Base-by-base conservation (phyloP, 2,797 vertebrate species). In the Hapalemur alaotrensis region DNA sequence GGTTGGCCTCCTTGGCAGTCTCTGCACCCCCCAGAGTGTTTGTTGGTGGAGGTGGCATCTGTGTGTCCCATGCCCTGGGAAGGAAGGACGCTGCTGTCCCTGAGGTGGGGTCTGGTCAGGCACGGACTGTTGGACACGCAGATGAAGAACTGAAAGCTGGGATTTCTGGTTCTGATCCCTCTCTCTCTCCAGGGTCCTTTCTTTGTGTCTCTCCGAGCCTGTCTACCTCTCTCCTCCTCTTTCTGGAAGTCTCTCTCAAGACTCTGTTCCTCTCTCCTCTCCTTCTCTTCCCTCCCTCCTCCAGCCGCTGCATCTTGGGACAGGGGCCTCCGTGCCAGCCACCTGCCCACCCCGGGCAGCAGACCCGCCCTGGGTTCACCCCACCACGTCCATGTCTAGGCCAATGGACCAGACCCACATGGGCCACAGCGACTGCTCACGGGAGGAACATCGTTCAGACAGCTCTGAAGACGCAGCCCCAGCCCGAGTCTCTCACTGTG, bases 41-140 rank as follows among this genome's bases (percentile, higher is more conserved):
- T 25, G 48, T 20, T 67, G 17, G n/a, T 35, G n/a, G 65, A 67
- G 17, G 17, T 4, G 67, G 35, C 5, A 5, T 41, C 35, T 22
- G 63, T 17, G 10, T 11, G 11, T 54, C 38, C 23, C 7, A 12
- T 83, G 43, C 48, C n/a, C 87, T 75, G 87, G 72, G 28, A 73
- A 2, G 30, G 14, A 63, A 17, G 25, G 43, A 15, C 28, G 2
- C 14, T 63, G 30, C 30, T 32, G 13, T 63, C 61, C 61, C 61
- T 3, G 15, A 65, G 61, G 30, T 46, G 7, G 8, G 72, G 43
- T 48, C 41, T 1, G 0, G 30, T 32, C 9, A 43, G 15, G 80
- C 12, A 25, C 20, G 10, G 61, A 23, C 4, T 13, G 20, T n/a
- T 3, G 30, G 61, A 23, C 7, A 35, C 0, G 0, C 5, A 7